Conservation (phyloP, 2,888 invertebrate genomes). For the Mechanitis messenoides region DNA sequence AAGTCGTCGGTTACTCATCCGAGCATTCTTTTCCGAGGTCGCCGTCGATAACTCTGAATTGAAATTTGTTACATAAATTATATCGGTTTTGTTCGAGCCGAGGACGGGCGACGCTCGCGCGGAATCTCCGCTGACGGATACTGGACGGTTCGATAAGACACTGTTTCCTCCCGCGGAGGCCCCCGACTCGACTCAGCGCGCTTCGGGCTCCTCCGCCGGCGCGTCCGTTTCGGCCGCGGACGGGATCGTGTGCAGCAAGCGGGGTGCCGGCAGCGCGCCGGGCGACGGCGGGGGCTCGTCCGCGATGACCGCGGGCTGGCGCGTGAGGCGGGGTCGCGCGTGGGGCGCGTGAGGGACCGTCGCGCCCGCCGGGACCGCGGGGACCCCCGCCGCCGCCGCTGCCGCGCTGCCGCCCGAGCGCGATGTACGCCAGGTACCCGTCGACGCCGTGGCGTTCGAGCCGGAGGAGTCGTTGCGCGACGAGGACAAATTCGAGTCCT, state of each 20-base stretch:
- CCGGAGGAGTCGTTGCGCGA: conserved; percentile 94
- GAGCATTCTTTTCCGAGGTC: no score
- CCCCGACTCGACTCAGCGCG: conserved; percentile 36
- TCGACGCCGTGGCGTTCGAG: conserved; percentile 91
- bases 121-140: conserved; percentile 17
- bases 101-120: conserved; percentile 9
- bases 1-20: conserved; percentile 29
- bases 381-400: conserved; percentile 79
- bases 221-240: conserved; percentile 61
- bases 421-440: conserved; percentile 92
- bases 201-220: conserved; percentile 47
- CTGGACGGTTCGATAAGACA: conserved; percentile 48
- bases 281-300: conserved; percentile 81
- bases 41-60: no score
- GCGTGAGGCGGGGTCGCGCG: conserved; percentile 54
- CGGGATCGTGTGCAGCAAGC: conserved; percentile 59
- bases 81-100: conserved; percentile 28
- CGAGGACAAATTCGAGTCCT: conserved; percentile 93
- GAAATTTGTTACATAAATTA: background rate
- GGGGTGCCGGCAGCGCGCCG: conserved; percentile 51
- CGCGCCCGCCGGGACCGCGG: conserved; percentile 77
- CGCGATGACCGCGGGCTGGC: conserved; percentile 87
- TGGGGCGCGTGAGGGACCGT: conserved; percentile 57
- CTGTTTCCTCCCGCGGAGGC: conserved; percentile 27
- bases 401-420: conserved; percentile 89